These are phyloP conservation scores for Drosophila bocqueti DNA, from an alignment of 1,140 invertebrate genomes.

Conservation along the genomic window DNA sequence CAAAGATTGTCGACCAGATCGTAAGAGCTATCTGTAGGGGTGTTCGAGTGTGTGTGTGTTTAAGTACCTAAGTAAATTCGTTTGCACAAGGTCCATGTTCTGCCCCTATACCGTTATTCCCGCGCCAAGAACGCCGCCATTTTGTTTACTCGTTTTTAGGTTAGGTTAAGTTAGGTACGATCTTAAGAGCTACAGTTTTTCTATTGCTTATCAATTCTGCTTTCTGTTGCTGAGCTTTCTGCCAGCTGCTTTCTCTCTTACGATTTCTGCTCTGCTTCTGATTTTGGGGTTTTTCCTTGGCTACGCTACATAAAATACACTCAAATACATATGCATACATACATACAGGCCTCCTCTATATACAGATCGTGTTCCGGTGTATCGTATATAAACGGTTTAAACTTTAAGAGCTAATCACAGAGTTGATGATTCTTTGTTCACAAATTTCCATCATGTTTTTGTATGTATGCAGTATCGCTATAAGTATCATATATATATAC, in stretches of 20 bases:
- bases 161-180: slow-evolving; percentile 29
- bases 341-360: slow-evolving; percentile 50
- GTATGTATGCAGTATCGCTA: slow-evolving; percentile 62
- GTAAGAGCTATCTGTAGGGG: slow-evolving; percentile 17
- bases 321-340: slow-evolving; percentile 44
- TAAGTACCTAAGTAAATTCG: slow-evolving; percentile 77
- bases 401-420: slow-evolving; percentile 84
- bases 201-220: slow-evolving; percentile 64
- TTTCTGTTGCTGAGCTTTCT: slow-evolving; percentile 21
- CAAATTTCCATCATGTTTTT: slow-evolving; percentile 73
- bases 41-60: slow-evolving; percentile 33
- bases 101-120: slow-evolving; percentile 1
- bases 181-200: slow-evolving; percentile 59
- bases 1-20: slow-evolving; percentile 36
- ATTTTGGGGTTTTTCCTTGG: slow-evolving; percentile 3
- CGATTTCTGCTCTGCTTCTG: slow-evolving; percentile 4
- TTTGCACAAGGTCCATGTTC: slow-evolving; percentile 58
- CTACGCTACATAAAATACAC: slow-evolving; percentile 67
- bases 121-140: slow-evolving; percentile 17
- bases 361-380: slow-evolving; percentile 37
- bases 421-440: slow-evolving; percentile 84
- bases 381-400: slow-evolving; percentile 66
- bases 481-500: slow-evolving; percentile 46
- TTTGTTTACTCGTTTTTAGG: slow-evolving; percentile 18
- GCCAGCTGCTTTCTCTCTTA: not conserved